Base-by-base conservation (phyloP, 2,888 invertebrate species). In the Diplolepis rosae region DNA sequence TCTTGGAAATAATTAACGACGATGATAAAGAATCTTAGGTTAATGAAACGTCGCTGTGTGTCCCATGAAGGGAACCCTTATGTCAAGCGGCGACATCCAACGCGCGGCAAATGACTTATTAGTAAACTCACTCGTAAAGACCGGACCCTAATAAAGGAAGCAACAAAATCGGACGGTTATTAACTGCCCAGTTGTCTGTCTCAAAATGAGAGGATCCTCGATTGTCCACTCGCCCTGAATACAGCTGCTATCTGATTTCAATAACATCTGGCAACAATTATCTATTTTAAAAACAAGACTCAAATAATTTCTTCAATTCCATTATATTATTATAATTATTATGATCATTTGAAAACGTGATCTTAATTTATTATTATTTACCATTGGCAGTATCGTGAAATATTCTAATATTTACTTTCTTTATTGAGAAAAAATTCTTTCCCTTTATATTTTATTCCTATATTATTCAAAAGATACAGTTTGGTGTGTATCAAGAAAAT, bases 71-170 rank as follows among this genome's bases (percentile, higher is more conserved):
- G 77, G 69, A 71, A 67, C 78, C 80, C 78, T 82, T 80, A 81
- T 79, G 61, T 71, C 75, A 72, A 70, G 77, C 83, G 80, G 82
- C 84, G 84, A 82, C 84, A 82, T 84, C 79, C 77, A 79, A 84
- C 75, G 78, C 77, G 72, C 78, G 77, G 67, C 75, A 73, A 81
- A 83, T 80, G 80, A 82, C 79, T 82, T 82, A 83, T 83, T 82
- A 81, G 79, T 78, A 72, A 75, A 77, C 78, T 77, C 79, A 78
- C 78, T 80, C 80, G 76, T 76, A 77, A 77, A 75, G 70, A 76
- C 65, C 72, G 67, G 69, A 65, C 74, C 70, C 73, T 77, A 74
- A 68, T 72, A 81, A 80, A 80, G 79, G 77, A 77, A 73, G 73
- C 77, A 75, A 78, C 78, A 76, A 80, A 80, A 78, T 79, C 73